phyloP scores from a whole-genome alignment of 2,797 vertebrate genomes.

The Coracias cyanogaster region DNA sequence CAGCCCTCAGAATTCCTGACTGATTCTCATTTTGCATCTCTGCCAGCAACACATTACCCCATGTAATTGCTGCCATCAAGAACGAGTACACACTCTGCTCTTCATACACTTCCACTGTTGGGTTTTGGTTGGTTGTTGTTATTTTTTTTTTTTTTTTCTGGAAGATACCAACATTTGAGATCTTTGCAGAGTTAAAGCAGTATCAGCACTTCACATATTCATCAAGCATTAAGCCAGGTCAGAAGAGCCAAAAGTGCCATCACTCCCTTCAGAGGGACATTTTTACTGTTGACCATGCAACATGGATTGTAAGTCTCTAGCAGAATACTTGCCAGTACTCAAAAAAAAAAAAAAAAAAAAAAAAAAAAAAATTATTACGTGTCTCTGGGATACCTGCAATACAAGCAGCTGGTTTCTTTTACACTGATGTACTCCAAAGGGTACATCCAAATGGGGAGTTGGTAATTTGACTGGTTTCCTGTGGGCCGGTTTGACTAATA shows the following conservation, averaged over 20 bases:
- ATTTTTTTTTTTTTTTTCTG: not conserved
- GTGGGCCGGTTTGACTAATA: not conserved
- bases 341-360: not conserved
- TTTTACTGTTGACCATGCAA: not conserved
- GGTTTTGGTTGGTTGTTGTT: not conserved
- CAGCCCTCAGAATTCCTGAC: constrained; percentile 45
- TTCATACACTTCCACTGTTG: not conserved
- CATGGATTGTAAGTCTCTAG: not conserved
- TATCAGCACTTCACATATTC: not conserved
- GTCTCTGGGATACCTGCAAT: not conserved
- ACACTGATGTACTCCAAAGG: not conserved
- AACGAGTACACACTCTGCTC: not conserved
- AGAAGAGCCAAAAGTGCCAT: not conserved
- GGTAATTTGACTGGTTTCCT: not conserved
- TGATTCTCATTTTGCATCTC: constrained; percentile 21
- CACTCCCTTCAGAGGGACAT: not conserved
- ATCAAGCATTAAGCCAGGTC: not conserved
- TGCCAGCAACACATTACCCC: constrained; percentile 29
- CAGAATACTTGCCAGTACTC: not conserved
- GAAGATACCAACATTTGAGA: not conserved
- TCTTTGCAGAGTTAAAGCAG: not conserved
- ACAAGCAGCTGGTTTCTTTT: not conserved
- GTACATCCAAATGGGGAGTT: not conserved
- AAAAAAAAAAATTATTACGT: not conserved
- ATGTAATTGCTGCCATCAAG: not conserved